A percentile compares a stretch with the other conserved stretches of the same genome.
Evolutionary conservation across 1,140 invertebrate genomes (phyloP).

Genomic region (Euwallacea fornicatus): DNA sequence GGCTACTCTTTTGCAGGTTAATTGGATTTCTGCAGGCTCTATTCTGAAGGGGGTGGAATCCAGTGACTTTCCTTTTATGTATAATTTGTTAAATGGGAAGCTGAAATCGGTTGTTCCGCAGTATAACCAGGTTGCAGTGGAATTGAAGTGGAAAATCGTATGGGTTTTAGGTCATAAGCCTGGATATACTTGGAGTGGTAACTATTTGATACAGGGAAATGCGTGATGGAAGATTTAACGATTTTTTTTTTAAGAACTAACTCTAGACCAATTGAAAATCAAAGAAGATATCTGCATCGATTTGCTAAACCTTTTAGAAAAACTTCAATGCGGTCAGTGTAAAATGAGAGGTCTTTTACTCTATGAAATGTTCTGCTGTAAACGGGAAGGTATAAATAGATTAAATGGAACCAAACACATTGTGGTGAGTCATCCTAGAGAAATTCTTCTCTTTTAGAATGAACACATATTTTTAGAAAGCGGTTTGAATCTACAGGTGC

Average conservation of each 20-base stretch:
- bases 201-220: background rate
- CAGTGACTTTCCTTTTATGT: constrained; percentile 54
- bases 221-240: background rate
- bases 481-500: too few relatives aligned
- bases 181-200: constrained; percentile 45
- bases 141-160: constrained; percentile 53
- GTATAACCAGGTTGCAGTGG: constrained; percentile 58
- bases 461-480: too few relatives aligned
- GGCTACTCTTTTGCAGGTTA: too few relatives aligned
- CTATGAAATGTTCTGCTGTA: constrained; percentile 43
- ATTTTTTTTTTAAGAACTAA: constrained; percentile 39
- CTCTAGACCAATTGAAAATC: constrained; percentile 31
- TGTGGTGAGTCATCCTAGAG: too few relatives aligned
- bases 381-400: constrained; percentile 31
- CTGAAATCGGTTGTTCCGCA: constrained; percentile 56
- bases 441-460: too few relatives aligned
- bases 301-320: constrained; percentile 52
- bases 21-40: constrained; percentile 46
- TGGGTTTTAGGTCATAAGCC: constrained; percentile 45
- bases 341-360: constrained; percentile 53
- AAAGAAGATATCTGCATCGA: constrained; percentile 54
- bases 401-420: too few relatives aligned
- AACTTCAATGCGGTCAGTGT: constrained; percentile 53
- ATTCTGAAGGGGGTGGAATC: constrained; percentile 54
- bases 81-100: constrained; percentile 55